Conservation (phyloP, 1,140 invertebrate species). For the Brachystomella parvula region DNA sequence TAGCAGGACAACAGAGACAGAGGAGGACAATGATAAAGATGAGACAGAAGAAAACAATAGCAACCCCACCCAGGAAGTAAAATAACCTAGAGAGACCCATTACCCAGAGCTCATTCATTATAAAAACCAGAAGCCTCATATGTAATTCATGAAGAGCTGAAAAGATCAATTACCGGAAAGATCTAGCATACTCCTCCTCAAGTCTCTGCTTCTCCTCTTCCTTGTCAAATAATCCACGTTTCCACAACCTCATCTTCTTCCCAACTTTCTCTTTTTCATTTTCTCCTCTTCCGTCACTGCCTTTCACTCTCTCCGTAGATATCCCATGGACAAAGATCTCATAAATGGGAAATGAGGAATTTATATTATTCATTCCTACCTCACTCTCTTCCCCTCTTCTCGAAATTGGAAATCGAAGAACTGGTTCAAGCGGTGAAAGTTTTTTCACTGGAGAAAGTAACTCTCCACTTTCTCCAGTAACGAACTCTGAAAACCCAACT, state of each 20-base stretch:
- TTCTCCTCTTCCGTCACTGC: background rate
- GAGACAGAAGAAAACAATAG: slow-evolving; percentile 2
- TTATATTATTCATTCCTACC: background rate
- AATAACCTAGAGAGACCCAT: background rate
- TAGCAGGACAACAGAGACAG: slow-evolving; percentile 6
- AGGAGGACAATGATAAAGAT: slow-evolving; percentile 1
- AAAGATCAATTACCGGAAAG: background rate
- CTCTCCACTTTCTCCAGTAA: too few species aligned
- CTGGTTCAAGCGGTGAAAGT: too few species aligned
- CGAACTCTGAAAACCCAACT: too few species aligned
- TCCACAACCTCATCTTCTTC: background rate
- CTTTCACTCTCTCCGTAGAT: background rate
- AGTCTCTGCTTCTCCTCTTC: background rate
- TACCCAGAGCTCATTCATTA: too few species aligned
- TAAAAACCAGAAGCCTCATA: too few species aligned
- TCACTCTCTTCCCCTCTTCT: background rate
- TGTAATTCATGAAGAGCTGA: background rate
- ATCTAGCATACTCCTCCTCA: slow-evolving; percentile 4
- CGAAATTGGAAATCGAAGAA: too few species aligned
- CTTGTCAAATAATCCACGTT: slow-evolving; percentile 4
- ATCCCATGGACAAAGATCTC: background rate
- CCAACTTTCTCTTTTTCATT: too few species aligned
- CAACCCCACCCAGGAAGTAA: slow-evolving; percentile 8
- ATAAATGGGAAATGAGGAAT: background rate
- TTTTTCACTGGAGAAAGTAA: too few species aligned